Conservation (phyloP, 53 echinoderm and acorn worm genomes). For the Echinarachnius parma region DNA sequence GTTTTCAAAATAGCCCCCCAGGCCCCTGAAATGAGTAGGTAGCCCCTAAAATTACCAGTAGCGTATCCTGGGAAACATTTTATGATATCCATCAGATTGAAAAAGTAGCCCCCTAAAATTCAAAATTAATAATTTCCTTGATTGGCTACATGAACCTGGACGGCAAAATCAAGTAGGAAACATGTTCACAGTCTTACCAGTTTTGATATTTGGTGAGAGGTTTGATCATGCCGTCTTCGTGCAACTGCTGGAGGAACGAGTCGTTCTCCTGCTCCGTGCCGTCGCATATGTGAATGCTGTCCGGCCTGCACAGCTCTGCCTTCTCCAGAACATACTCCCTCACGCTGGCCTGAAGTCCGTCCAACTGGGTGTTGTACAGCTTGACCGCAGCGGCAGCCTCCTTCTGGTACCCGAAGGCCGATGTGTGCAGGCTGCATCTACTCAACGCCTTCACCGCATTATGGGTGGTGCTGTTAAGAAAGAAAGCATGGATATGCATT, state of each 20-base stretch:
- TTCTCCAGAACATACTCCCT: constrained; percentile 84
- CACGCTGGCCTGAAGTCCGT: constrained; percentile 65
- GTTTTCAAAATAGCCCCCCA: too few relatives aligned
- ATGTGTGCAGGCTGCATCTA: constrained; percentile 35
- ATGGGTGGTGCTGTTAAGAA: constrained; percentile 43
- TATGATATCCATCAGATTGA: too few relatives aligned
- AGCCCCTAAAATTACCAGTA: too few relatives aligned
- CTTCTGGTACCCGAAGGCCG: constrained; percentile 21
- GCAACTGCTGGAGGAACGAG: constrained; percentile 57
- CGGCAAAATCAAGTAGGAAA: too few relatives aligned
- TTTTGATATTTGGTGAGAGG: constrained; percentile 87
- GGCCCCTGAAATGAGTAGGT: too few relatives aligned
- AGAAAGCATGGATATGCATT: too few relatives aligned
- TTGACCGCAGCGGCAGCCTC: constrained; percentile 44
- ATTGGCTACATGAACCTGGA: too few relatives aligned
- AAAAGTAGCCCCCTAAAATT: too few relatives aligned
- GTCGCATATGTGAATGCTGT: constrained; percentile 89
- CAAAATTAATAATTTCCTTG: too few relatives aligned
- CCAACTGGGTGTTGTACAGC: constrained; percentile 59
- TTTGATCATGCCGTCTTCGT: constrained; percentile 71
- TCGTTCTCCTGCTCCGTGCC: constrained; percentile 79
- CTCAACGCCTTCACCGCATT: constrained; percentile 38
- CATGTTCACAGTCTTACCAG: too few relatives aligned
- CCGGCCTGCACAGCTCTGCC: constrained; percentile 83
- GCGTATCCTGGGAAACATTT: too few relatives aligned